Evolutionary conservation across 2,888 invertebrate species (phyloP).

Genomic region (Gnatocerus cornutus): DNA sequence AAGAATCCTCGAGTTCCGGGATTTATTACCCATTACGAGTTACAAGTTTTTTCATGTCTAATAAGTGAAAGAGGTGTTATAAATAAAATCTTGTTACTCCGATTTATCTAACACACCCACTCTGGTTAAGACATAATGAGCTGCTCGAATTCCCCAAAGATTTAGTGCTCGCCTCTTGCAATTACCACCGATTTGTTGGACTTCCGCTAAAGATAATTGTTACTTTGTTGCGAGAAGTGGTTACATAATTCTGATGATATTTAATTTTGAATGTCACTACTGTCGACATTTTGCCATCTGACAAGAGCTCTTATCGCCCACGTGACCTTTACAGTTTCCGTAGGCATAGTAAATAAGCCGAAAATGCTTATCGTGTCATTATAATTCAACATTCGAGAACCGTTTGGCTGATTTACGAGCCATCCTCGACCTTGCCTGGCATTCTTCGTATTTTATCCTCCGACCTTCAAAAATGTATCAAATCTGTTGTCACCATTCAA

Average conservation of each 20-base stretch:
- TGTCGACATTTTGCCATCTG: conserved; percentile 16
- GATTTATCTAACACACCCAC: conserved; percentile 24
- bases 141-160: conserved; percentile 14
- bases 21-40: not conserved
- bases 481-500: too few species aligned
- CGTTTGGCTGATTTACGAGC: too few species aligned
- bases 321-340: not conserved
- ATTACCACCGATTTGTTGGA: conserved; percentile 20
- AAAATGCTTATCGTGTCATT: too few species aligned
- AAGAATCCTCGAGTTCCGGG: not conserved
- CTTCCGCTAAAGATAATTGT: conserved; percentile 16
- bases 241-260: conserved; percentile 4
- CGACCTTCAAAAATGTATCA: too few species aligned
- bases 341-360: not conserved
- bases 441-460: too few species aligned
- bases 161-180: conserved; percentile 14
- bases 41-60: conserved; percentile 10
- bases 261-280: conserved; percentile 7
- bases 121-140: conserved; percentile 30
- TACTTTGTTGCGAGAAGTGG: not conserved
- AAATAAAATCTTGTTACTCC: conserved; percentile 25
- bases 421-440: too few species aligned
- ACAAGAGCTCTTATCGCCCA: not conserved
- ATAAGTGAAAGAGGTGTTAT: conserved; percentile 23
- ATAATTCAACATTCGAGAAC: too few species aligned